Evolutionary conservation across 2,888 invertebrate genomes (phyloP).

Genomic region (Protodeltote pygarga): DNA sequence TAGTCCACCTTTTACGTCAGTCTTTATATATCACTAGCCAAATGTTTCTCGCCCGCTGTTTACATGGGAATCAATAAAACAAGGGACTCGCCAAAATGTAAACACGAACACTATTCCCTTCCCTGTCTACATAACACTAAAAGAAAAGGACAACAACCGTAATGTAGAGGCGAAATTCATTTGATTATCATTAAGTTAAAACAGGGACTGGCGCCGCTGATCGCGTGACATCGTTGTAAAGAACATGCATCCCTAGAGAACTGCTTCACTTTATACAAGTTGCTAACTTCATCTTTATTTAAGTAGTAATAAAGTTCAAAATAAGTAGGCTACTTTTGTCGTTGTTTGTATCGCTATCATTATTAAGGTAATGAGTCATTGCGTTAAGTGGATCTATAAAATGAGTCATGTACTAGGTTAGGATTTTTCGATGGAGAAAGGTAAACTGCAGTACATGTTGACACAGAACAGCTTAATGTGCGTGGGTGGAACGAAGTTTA

Average conservation of each 20-base stretch:
- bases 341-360: conserved; percentile 62
- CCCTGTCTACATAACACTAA: conserved; percentile 40
- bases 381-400: conserved; percentile 68
- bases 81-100: conserved; percentile 52
- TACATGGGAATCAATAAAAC: conserved; percentile 70
- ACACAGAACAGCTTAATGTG: conserved; percentile 61
- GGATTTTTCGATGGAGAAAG: conserved; percentile 51
- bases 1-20: conserved; percentile 13
- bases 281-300: conserved; percentile 36
- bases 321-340: conserved; percentile 13
- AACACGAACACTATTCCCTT: conserved; percentile 43
- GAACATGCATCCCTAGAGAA: conserved; percentile 59
- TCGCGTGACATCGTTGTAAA: conserved; percentile 71
- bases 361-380: conserved; percentile 81
- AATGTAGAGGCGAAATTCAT: conserved; percentile 65
- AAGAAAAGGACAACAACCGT: conserved; percentile 56
- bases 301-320: conserved; percentile 48
- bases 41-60: conserved; percentile 51
- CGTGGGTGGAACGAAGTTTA: conserved; percentile 71
- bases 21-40: conserved; percentile 23
- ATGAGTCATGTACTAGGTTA: conserved; percentile 67
- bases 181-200: conserved; percentile 76
- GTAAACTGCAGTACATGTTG: conserved; percentile 63
- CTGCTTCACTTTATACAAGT: conserved; percentile 31
- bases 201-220: conserved; percentile 69